A percentile compares a stretch with the other conserved stretches of the same genome.
These are phyloP conservation scores for Montipora foliosa DNA, from an alignment of 64 coral and sea anemone species.

Conservation along the genomic window DNA sequence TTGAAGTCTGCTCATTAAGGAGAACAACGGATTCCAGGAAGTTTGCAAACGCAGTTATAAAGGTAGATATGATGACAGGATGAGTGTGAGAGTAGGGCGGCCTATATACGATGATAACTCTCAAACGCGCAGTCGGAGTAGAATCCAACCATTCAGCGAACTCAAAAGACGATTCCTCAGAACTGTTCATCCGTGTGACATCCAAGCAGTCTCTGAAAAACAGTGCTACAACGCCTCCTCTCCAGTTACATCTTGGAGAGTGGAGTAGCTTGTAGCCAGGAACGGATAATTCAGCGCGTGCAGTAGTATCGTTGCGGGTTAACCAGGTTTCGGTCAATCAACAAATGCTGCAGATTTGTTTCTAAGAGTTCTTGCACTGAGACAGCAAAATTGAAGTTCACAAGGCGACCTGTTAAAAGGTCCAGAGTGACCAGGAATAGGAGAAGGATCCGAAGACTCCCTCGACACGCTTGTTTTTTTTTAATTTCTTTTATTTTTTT, in stretches of 20 bases:
- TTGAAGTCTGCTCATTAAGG: not conserved
- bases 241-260: too few species aligned
- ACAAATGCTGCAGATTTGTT: constrained; percentile 58
- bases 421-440: not conserved
- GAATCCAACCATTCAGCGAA: too few species aligned
- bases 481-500: not conserved
- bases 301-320: not conserved
- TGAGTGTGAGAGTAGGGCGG: too few species aligned
- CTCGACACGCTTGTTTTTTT: not conserved
- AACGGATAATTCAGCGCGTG: not conserved
- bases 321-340: constrained; percentile 39
- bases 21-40: not conserved
- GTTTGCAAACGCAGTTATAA: too few species aligned
- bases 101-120: too few species aligned
- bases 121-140: not conserved
- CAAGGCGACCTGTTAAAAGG: not conserved
- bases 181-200: too few species aligned
- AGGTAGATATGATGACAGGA: too few species aligned
- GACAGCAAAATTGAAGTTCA: constrained; percentile 5
- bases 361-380: constrained; percentile 44
- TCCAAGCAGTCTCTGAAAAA: too few species aligned
- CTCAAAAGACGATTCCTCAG: too few species aligned
- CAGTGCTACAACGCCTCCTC: too few species aligned
- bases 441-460: not conserved
- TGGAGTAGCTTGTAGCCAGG: not conserved